phyloP scores from a whole-genome alignment of 2,888 invertebrate species.

The Altica lythri region DNA sequence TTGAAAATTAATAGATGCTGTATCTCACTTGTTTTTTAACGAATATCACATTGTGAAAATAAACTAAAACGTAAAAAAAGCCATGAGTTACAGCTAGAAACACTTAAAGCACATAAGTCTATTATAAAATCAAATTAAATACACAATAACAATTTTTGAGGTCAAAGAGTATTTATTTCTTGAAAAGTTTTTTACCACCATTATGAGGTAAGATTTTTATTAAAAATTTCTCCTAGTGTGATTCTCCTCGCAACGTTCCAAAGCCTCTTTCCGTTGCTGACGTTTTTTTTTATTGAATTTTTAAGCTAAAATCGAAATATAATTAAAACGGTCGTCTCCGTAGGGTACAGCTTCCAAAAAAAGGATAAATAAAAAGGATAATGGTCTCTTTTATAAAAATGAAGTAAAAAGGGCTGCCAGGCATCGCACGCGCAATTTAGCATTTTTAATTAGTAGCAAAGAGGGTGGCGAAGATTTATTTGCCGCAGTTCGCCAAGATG shows the following conservation, averaged over 20 bases:
- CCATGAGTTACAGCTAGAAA: no score
- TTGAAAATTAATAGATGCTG: no score
- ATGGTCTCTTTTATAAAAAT: slow-evolving; percentile 33
- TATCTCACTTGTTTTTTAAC: no score
- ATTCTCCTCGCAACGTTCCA: neutral
- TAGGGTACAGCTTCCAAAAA: slow-evolving; percentile 24
- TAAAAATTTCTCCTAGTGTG: neutral
- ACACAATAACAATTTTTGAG: no score
- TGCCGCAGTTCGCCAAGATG: slow-evolving; percentile 43
- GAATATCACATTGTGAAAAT: no score
- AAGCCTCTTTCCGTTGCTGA: slow-evolving; percentile 9
- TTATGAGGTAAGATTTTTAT: slow-evolving; percentile 1
- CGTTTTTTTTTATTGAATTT: slow-evolving; percentile 22
- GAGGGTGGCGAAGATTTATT: slow-evolving; percentile 54
- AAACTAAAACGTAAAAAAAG: no score
- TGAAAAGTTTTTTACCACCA: no score
- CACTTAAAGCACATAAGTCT: no score
- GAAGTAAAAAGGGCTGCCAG: slow-evolving; percentile 43
- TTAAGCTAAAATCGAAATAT: slow-evolving; percentile 26
- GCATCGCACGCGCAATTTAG: slow-evolving; percentile 56
- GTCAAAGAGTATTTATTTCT: no score
- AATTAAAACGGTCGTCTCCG: slow-evolving; percentile 26
- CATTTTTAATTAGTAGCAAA: slow-evolving; percentile 56
- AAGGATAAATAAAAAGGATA: slow-evolving; percentile 34
- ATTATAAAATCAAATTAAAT: no score